Percentiles rank a stretch among this genome's conserved stretches.
phyloP scores from a whole-genome alignment of 2,113 vertebrate species.

The Sisor rabdophorus region DNA sequence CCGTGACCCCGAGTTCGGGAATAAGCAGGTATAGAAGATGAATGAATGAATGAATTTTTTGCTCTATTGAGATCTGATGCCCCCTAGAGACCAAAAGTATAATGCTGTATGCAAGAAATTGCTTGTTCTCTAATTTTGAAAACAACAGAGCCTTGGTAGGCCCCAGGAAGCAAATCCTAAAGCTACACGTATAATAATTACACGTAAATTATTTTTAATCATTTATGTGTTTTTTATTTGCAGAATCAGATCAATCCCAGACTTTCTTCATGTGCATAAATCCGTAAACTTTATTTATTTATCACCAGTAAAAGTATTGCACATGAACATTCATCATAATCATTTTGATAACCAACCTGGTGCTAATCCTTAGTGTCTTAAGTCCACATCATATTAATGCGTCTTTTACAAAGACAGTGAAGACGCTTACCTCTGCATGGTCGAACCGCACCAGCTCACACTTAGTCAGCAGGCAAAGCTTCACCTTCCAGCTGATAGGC shows the following conservation, averaged over 20 bases:
- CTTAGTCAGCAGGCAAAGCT: conserved; percentile 64
- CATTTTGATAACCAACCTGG: background rate
- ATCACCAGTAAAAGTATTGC: too few species aligned
- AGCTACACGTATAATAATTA: background rate
- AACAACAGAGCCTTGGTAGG: background rate
- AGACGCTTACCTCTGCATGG: conserved; percentile 55
- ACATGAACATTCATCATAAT: background rate
- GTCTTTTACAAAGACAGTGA: background rate
- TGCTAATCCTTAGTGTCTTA: background rate
- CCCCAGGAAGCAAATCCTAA: background rate
- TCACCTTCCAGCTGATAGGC: conserved; percentile 58
- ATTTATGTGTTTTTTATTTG: too few species aligned
- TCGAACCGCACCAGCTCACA: conserved; percentile 61
- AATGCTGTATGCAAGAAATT: background rate
- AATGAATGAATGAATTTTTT: too few species aligned
- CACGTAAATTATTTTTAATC: background rate
- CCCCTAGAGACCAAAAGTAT: conserved; percentile 27
- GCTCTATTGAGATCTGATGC: conserved; percentile 31
- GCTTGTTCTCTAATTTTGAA: background rate
- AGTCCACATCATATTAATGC: too few species aligned
- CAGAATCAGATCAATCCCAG: too few species aligned
- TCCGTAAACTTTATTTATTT: too few species aligned
- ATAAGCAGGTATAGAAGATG: too few species aligned
- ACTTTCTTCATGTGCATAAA: too few species aligned
- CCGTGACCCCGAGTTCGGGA: too few species aligned